Evolutionary conservation across 2,888 invertebrate species (phyloP).

Genomic region (Automeris io): DNA sequence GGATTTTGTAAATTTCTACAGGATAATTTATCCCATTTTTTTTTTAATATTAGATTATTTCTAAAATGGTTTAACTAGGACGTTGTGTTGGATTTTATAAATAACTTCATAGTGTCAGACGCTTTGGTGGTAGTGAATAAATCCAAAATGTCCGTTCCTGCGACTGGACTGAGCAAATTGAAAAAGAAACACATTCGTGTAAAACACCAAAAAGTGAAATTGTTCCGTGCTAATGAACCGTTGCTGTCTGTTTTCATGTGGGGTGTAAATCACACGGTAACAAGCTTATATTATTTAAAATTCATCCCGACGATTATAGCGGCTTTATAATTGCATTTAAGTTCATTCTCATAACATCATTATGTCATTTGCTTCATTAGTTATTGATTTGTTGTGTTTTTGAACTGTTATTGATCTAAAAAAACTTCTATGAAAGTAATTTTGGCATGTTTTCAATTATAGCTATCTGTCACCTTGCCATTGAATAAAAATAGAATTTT

Average conservation of each 20-base stretch:
- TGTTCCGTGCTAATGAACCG: conserved; percentile 99
- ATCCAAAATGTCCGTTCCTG: conserved; percentile 80
- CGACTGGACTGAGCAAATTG: conserved; percentile 85
- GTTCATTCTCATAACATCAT: conserved; percentile 30
- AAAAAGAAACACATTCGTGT: conserved; percentile 99
- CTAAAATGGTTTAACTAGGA: conserved; percentile 55
- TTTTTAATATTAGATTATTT: conserved; percentile 20
- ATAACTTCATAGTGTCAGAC: conserved; percentile 35
- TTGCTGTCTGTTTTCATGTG: conserved; percentile 99
- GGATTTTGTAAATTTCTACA: conserved; percentile 51
- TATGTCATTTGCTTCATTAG: conserved; percentile 43
- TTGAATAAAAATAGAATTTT: conserved; percentile 40
- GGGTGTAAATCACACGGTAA: conserved; percentile 99
- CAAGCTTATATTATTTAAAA: conserved; percentile 27
- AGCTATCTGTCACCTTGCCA: conserved; percentile 28
- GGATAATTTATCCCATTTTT: conserved; percentile 32
- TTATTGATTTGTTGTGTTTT: conserved; percentile 40
- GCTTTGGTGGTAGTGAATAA: conserved; percentile 55
- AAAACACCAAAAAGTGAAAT: conserved; percentile 98
- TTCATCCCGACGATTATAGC: conserved; percentile 17
- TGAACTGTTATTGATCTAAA: conserved; percentile 34
- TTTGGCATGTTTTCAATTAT: conserved; percentile 43
- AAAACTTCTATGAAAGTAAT: conserved; percentile 11
- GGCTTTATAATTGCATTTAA: conserved; percentile 40
- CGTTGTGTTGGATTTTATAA: conserved; percentile 24